Percentiles rank a stretch among this genome's conserved stretches.
Evolutionary conservation across 2,888 invertebrate genomes (phyloP).

Genomic region (Polymixis flavicincta): DNA sequence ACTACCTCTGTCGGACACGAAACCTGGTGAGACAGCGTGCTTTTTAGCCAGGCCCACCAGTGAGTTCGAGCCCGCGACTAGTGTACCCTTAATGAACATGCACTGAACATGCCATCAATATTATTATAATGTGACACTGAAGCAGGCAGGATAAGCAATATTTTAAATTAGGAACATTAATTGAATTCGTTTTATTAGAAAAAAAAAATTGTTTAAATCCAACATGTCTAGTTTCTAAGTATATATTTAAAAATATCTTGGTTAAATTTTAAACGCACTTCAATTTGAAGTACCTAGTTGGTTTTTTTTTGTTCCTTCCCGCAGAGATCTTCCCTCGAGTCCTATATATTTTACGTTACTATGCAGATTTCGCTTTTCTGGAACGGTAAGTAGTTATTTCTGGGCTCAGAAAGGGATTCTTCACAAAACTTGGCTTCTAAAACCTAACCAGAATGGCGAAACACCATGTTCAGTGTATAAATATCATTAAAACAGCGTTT

Average conservation of each 20-base stretch:
- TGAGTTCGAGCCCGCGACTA: too few relatives aligned
- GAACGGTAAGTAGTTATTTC: background rate
- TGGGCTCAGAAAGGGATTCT: slow-evolving; percentile 1
- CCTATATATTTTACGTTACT: background rate
- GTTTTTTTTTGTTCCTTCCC: background rate
- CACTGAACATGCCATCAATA: background rate
- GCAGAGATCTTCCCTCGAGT: background rate
- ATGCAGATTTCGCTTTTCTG: background rate
- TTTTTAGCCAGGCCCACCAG: too few relatives aligned
- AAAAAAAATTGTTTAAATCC: background rate
- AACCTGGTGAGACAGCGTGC: too few relatives aligned
- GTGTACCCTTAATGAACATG: too few relatives aligned
- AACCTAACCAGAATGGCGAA: background rate
- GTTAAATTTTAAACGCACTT: too few relatives aligned
- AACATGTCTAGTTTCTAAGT: background rate
- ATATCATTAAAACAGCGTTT: background rate
- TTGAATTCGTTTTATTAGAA: background rate
- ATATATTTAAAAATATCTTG: background rate
- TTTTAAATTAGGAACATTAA: background rate
- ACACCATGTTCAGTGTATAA: background rate
- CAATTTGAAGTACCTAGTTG: background rate
- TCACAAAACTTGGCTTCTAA: background rate
- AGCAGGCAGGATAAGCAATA: too few relatives aligned
- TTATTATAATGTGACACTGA: background rate
- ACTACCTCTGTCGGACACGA: too few relatives aligned